Percentiles rank a stretch among this genome's conserved stretches.
Evolutionary conservation across 2,113 vertebrate genomes (phyloP).

Genomic region (Pangasianodon gigas): DNA sequence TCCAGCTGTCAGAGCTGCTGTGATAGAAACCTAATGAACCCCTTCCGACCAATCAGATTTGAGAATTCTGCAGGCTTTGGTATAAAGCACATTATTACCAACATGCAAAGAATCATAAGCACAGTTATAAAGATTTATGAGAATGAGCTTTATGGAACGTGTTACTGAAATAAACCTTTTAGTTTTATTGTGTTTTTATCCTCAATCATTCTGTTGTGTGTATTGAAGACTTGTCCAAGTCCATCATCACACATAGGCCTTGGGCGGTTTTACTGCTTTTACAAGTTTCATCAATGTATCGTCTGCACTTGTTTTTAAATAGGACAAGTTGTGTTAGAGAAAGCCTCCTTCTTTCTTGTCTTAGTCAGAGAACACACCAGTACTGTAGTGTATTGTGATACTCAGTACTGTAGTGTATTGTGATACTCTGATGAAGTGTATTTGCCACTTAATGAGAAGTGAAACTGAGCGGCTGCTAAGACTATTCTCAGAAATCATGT

Average conservation of each 20-base stretch:
- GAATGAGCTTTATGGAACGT: not conserved
- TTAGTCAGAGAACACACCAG: not conserved
- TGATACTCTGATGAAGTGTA: constrained; percentile 27
- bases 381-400: not conserved
- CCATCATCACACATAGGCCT: not conserved
- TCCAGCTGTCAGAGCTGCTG: not conserved
- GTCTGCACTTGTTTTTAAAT: not conserved
- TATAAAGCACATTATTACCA: not conserved
- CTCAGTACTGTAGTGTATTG: not conserved
- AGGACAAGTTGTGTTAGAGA: not conserved
- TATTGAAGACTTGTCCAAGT: not conserved
- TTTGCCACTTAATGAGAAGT: constrained; percentile 28
- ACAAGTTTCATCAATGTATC: not conserved
- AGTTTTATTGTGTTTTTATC: not conserved
- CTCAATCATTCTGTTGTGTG: not conserved
- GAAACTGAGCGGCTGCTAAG: not conserved
- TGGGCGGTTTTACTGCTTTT: not conserved
- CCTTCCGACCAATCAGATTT: not conserved
- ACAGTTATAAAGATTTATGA: not conserved
- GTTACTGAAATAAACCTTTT: not conserved
- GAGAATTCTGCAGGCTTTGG: not conserved
- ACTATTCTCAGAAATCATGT: constrained; percentile 19
- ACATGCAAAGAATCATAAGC: not conserved
- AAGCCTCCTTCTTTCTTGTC: not conserved
- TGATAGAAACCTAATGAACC: not conserved